phyloP scores from a whole-genome alignment of 2,797 vertebrate species.

The Schizothorax lantsangensis region DNA sequence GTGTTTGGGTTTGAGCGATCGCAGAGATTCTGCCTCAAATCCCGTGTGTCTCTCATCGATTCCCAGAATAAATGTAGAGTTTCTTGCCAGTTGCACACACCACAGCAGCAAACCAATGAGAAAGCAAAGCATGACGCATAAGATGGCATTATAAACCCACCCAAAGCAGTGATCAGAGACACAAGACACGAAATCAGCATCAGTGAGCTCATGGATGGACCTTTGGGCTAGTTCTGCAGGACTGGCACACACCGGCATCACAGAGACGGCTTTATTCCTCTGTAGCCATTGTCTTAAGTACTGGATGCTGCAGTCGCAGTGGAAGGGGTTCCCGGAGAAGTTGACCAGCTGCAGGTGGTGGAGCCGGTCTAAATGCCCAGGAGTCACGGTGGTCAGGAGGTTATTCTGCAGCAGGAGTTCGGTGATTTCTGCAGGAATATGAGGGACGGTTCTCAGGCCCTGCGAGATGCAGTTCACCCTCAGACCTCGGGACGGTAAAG shows the following conservation, averaged over 20 bases:
- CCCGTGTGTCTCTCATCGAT: slow-evolving; percentile 70
- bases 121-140: slow-evolving; percentile 63
- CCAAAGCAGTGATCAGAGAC: slow-evolving; percentile 45
- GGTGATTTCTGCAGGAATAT: slow-evolving; percentile 67
- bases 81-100: slow-evolving; percentile 72
- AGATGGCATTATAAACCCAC: slow-evolving; percentile 43
- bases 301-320: slow-evolving; percentile 81
- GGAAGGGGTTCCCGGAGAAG: slow-evolving; percentile 80
- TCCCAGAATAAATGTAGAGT: slow-evolving; percentile 69
- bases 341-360: slow-evolving; percentile 68
- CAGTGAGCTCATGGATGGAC: slow-evolving; percentile 69
- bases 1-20: slow-evolving; percentile 73
- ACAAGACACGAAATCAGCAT: slow-evolving; percentile 71
- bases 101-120: slow-evolving; percentile 73
- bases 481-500: slow-evolving; percentile 55
- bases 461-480: slow-evolving; percentile 78
- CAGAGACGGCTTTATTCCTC: slow-evolving; percentile 64
- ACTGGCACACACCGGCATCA: slow-evolving; percentile 71
- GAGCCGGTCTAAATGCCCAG: slow-evolving; percentile 79
- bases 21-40: slow-evolving; percentile 60
- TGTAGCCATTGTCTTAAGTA: slow-evolving; percentile 82
- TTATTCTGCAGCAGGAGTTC: slow-evolving; percentile 78
- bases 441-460: slow-evolving; percentile 67
- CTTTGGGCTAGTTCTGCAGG: slow-evolving; percentile 70
- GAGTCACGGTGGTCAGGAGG: slow-evolving; percentile 69